phyloP scores from a whole-genome alignment of 2,888 invertebrate species.

The Amblyjoppa fuscipennis region DNA sequence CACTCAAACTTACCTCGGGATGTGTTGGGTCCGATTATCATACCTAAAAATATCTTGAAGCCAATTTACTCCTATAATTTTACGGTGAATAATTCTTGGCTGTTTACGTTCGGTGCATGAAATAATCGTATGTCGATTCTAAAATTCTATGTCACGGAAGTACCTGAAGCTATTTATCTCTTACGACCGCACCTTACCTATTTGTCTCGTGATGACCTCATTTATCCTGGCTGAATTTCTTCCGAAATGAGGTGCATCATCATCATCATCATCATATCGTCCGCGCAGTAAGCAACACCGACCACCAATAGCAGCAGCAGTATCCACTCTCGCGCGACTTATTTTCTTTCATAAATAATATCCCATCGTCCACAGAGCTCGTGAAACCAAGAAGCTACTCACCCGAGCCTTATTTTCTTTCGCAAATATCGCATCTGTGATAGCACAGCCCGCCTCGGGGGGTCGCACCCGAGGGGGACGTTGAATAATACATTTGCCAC shows the following conservation, averaged over 20 bases:
- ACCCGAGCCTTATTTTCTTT: constrained; percentile 48
- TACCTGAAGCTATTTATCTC: not conserved
- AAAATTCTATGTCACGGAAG: not conserved
- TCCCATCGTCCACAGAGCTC: constrained; percentile 20
- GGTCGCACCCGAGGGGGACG: not conserved
- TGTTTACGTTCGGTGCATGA: not conserved
- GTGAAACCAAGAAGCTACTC: constrained; percentile 3
- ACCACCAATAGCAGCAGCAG: constrained; percentile 9
- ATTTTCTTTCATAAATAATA: constrained; percentile 59
- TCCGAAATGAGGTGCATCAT: constrained; percentile 31
- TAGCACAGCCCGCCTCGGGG: not conserved
- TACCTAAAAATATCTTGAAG: not conserved
- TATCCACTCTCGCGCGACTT: constrained; percentile 26
- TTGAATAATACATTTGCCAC: constrained; percentile 54
- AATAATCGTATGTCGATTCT: not conserved
- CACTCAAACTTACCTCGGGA: not conserved
- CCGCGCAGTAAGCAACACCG: not conserved
- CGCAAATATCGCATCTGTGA: constrained; percentile 32
- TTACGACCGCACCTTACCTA: constrained; percentile 27
- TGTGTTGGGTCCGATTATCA: not conserved
- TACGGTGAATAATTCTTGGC: not conserved
- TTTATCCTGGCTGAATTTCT: constrained; percentile 39
- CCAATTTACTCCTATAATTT: not conserved
- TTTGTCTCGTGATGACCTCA: constrained; percentile 30
- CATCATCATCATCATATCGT: constrained; percentile 26